phyloP scores from a whole-genome alignment of 2,888 invertebrate species.

The Papilio elwesi region DNA sequence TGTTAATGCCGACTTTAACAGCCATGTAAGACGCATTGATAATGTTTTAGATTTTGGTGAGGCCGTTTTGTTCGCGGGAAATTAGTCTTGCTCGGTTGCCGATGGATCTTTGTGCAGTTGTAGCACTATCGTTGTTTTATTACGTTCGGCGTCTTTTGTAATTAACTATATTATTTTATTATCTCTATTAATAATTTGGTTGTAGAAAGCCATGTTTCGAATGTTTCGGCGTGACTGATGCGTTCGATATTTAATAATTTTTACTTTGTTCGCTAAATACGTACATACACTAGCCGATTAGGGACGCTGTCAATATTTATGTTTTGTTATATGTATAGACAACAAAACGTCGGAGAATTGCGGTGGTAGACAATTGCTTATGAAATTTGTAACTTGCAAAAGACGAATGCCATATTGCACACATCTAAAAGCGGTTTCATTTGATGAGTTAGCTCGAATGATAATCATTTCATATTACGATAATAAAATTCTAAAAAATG shows the following conservation, averaged over 20 bases:
- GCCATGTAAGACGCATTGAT: slow-evolving; percentile 73
- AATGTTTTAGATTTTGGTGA: slow-evolving; percentile 69
- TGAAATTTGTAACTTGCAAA: slow-evolving; percentile 5
- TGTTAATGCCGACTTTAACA: slow-evolving; percentile 80
- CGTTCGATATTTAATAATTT: slow-evolving; percentile 41
- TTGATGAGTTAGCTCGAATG: background rate
- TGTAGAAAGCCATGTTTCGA: slow-evolving; percentile 58
- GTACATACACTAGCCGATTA: slow-evolving; percentile 20
- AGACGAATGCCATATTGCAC: slow-evolving; percentile 23
- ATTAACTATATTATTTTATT: slow-evolving; percentile 54
- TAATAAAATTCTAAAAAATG: too few relatives aligned
- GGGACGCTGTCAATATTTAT: slow-evolving; percentile 1
- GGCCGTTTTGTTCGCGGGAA: slow-evolving; percentile 78
- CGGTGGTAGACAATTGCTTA: slow-evolving; percentile 12
- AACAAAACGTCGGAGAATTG: background rate
- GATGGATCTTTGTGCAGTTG: slow-evolving; percentile 70
- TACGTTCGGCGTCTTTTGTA: slow-evolving; percentile 46
- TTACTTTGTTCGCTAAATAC: slow-evolving; percentile 37
- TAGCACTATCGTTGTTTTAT: slow-evolving; percentile 63
- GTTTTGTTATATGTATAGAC: slow-evolving; percentile 5
- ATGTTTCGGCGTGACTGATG: slow-evolving; percentile 55
- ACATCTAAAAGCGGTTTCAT: background rate
- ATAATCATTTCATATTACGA: background rate
- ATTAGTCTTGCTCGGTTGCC: slow-evolving; percentile 77
- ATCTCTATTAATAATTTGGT: slow-evolving; percentile 58